Percentiles rank a stretch among this genome's conserved stretches.
Conservation (phyloP, 1,140 invertebrate genomes). For the Cyrtorhinus lividipennis region DNA sequence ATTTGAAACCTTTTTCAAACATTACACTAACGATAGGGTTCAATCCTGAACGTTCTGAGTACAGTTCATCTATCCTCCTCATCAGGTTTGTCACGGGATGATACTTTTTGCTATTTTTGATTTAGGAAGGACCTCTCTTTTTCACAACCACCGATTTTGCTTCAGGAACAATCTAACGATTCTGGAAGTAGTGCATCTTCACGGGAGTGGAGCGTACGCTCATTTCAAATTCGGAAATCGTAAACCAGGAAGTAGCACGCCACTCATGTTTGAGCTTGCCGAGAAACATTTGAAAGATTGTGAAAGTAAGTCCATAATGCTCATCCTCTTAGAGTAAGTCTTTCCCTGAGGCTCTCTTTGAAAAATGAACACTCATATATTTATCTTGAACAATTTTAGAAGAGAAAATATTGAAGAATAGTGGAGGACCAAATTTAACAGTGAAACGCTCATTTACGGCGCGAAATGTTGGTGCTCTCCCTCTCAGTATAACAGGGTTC, state of each 20-base stretch:
- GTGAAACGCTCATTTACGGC: slow-evolving; percentile 75
- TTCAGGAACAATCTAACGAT: slow-evolving; percentile 86
- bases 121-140: too few species aligned
- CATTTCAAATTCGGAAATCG: slow-evolving; percentile 84
- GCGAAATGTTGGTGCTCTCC: slow-evolving; percentile 71
- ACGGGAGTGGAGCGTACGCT: slow-evolving; percentile 66
- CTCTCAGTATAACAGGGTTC: slow-evolving; percentile 59
- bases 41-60: slow-evolving; percentile 12
- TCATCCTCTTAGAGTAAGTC: too few species aligned
- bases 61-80: slow-evolving; percentile 15
- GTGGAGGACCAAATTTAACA: slow-evolving; percentile 48
- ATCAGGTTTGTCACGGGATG: slow-evolving; percentile 14
- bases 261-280: slow-evolving; percentile 68
- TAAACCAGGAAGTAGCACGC: slow-evolving; percentile 54
- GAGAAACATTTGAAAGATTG: slow-evolving; percentile 74
- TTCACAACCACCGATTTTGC: too few species aligned
- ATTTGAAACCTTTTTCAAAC: slow-evolving; percentile 9
- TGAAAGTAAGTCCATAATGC: slow-evolving; percentile 46
- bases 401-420: slow-evolving; percentile 36
- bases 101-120: too few species aligned
- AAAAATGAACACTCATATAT: neutral
- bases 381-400: slow-evolving; percentile 31
- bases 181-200: slow-evolving; percentile 67
- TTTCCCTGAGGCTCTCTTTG: too few species aligned
- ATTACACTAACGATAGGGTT: slow-evolving; percentile 7